phyloP scores from a whole-genome alignment of 1,140 invertebrate species.

The Melipona quadrifasciata region DNA sequence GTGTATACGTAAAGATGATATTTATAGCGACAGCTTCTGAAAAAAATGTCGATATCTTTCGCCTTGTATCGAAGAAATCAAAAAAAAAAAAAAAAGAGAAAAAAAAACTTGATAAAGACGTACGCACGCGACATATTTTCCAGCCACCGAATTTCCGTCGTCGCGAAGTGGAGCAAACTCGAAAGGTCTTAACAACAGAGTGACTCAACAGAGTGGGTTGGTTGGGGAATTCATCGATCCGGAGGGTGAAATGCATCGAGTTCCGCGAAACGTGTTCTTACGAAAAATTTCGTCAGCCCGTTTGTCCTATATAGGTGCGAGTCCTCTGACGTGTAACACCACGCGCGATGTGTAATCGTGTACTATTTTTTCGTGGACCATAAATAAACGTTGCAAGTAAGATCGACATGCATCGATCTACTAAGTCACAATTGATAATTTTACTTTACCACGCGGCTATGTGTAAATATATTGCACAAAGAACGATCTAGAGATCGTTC shows the following conservation, averaged over 20 bases:
- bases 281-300: slow-evolving; percentile 36
- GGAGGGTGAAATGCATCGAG: not conserved
- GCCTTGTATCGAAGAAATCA: not conserved
- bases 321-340: not conserved
- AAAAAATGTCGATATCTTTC: not conserved
- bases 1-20: not conserved
- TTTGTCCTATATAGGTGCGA: not conserved
- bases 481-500: not conserved
- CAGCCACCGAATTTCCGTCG: not conserved
- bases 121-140: not conserved
- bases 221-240: not conserved
- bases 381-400: slow-evolving; percentile 38
- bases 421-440: slow-evolving; percentile 9
- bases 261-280: slow-evolving; percentile 21
- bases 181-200: not conserved
- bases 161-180: not conserved
- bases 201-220: not conserved
- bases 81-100: not conserved
- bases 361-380: slow-evolving; percentile 47
- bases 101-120: not conserved
- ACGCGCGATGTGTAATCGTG: slow-evolving; percentile 24
- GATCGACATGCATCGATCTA: not conserved
- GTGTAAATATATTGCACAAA: not conserved
- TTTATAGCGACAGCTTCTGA: not conserved
- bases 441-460: not conserved